A percentile compares a stretch with the other conserved stretches of the same genome.
Evolutionary conservation across 2,797 vertebrate species (phyloP).

Genomic region (Coluber constrictor): DNA sequence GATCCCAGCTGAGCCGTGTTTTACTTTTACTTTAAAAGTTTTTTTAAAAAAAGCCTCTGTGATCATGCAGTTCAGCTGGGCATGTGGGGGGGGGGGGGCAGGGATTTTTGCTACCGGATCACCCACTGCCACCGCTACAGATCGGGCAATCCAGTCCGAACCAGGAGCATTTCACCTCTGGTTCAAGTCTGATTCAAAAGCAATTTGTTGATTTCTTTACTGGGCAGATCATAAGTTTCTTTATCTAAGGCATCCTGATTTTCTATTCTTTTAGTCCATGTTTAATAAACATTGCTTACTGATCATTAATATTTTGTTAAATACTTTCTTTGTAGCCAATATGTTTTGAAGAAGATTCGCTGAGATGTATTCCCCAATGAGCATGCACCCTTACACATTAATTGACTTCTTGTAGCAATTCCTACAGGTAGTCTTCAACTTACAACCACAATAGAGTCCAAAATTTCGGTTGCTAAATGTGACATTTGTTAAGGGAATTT

Average conservation of each 20-base stretch:
- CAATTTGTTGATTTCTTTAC: background rate
- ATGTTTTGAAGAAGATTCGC: background rate
- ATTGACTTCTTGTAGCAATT: background rate
- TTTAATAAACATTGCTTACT: background rate
- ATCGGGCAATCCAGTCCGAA: too few relatives aligned
- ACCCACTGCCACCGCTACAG: too few relatives aligned
- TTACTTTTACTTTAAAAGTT: too few relatives aligned
- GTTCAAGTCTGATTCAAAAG: background rate
- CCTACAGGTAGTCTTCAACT: background rate
- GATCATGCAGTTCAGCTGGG: too few relatives aligned
- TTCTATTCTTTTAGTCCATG: background rate
- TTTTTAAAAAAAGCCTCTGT: too few relatives aligned
- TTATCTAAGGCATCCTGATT: background rate
- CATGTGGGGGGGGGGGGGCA: too few relatives aligned
- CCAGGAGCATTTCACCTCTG: too few relatives aligned
- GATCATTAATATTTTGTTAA: background rate
- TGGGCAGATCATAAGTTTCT: background rate
- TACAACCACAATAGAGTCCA: background rate
- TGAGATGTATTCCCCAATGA: background rate
- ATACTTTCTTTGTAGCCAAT: background rate
- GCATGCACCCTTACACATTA: background rate
- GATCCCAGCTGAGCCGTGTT: too few relatives aligned
- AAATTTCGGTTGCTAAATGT: background rate
- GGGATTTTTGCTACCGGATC: too few relatives aligned
- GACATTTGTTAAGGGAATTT: background rate